phyloP scores from a whole-genome alignment of 2,888 invertebrate species.

The Platycheirus rosarum region DNA sequence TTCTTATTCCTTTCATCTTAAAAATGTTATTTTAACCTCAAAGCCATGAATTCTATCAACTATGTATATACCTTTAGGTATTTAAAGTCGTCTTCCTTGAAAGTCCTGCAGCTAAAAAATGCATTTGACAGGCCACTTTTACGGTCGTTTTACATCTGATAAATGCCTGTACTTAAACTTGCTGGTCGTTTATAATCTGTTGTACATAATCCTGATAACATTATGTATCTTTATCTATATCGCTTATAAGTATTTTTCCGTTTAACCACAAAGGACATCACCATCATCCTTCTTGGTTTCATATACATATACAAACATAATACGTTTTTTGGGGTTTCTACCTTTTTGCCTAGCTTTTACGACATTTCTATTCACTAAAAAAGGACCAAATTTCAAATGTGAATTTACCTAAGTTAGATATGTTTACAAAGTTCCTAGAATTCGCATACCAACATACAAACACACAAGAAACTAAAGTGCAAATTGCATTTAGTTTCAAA shows the following conservation, averaged over 20 bases:
- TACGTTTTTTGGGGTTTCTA: slow-evolving; percentile 1
- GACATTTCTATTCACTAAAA: neutral
- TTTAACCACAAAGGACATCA: slow-evolving; percentile 38
- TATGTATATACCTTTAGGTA: no score
- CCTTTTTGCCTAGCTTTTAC: neutral
- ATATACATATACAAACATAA: neutral
- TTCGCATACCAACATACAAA: neutral
- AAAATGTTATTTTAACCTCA: no score
- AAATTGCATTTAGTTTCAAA: slow-evolving; percentile 55
- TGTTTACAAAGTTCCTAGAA: slow-evolving; percentile 44
- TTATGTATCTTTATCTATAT: neutral
- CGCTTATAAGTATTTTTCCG: slow-evolving; percentile 4
- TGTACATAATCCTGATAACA: neutral
- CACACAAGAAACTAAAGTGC: slow-evolving; percentile 38
- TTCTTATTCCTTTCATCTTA: no score
- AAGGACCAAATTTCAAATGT: slow-evolving; percentile 28
- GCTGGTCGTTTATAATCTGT: slow-evolving; percentile 2
- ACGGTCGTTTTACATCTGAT: slow-evolving; percentile 17
- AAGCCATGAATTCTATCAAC: no score
- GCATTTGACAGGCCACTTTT: slow-evolving; percentile 6
- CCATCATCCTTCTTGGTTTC: slow-evolving; percentile 32
- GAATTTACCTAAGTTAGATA: slow-evolving; percentile 19
- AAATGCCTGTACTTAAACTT: slow-evolving; percentile 9
- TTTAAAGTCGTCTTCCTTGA: no score
- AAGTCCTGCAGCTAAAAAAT: neutral